A percentile compares a stretch with the other conserved stretches of the same genome.
Conservation (phyloP, 1,140 invertebrate genomes). For the Oncopodura yosiiana region DNA sequence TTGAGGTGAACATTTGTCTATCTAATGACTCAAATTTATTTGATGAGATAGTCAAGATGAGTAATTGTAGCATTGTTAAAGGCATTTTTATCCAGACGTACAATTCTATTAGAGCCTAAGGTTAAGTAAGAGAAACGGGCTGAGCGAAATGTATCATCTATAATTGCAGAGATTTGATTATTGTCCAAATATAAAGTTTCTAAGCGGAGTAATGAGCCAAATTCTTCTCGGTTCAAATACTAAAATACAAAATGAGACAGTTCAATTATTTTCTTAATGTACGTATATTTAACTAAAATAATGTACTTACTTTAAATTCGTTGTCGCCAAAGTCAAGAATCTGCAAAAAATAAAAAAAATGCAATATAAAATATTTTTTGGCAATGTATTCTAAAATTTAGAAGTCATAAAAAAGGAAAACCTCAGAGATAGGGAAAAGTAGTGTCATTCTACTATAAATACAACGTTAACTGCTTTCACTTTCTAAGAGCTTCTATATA, state of each 20-base stretch:
- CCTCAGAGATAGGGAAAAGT: too few species aligned
- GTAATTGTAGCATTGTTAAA: slow-evolving; percentile 49
- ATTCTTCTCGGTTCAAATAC: slow-evolving; percentile 61
- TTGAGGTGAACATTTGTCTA: slow-evolving; percentile 4
- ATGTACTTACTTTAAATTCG: too few species aligned
- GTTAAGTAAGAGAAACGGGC: slow-evolving; percentile 43
- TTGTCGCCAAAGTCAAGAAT: slow-evolving; percentile 65
- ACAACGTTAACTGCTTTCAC: too few species aligned
- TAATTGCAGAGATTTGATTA: slow-evolving; percentile 52
- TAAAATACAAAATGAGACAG: too few species aligned
- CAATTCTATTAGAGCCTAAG: slow-evolving; percentile 59
- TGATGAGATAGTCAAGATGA: slow-evolving; percentile 42
- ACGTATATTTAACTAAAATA: too few species aligned
- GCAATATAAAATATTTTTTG: background rate
- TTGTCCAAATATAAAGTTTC: slow-evolving; percentile 58
- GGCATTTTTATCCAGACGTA: slow-evolving; percentile 41
- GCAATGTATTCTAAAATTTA: background rate
- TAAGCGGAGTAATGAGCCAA: slow-evolving; percentile 51
- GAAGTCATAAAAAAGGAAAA: too few species aligned
- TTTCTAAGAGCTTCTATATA: too few species aligned
- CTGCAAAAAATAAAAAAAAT: slow-evolving; percentile 36
- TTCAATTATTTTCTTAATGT: too few species aligned
- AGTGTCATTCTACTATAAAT: too few species aligned
- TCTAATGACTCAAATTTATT: slow-evolving; percentile 28
- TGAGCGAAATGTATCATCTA: slow-evolving; percentile 59